phyloP scores from a whole-genome alignment of 30 jellyfish, hydroid and myxozoan species.

The Aurelia aurita complex sp. Pacific region DNA sequence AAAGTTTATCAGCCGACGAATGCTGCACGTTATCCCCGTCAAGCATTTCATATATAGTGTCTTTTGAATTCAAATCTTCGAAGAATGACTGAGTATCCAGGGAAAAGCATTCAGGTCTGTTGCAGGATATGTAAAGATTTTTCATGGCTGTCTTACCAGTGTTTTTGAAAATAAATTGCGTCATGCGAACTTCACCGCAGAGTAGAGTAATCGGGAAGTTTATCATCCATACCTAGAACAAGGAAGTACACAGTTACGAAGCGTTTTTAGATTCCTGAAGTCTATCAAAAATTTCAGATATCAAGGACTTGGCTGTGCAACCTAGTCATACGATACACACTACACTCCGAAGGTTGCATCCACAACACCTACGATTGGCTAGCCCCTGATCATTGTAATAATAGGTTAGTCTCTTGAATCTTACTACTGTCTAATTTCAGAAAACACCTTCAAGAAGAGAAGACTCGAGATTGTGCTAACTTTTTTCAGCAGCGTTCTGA shows the following conservation, averaged over 20 bases:
- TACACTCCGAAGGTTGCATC: no score
- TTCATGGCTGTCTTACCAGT: constrained; percentile 66
- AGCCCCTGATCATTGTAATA: no score
- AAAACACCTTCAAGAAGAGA: no score
- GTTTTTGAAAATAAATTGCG: constrained; percentile 70
- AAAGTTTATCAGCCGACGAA: constrained; percentile 31
- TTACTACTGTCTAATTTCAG: no score
- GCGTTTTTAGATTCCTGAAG: no score
- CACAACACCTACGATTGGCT: no score
- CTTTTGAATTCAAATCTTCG: constrained; percentile 40
- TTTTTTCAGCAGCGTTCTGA: no score
- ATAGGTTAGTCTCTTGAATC: no score
- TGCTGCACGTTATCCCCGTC: constrained; percentile 44
- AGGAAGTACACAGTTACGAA: background rate
- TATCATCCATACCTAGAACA: constrained; percentile 74
- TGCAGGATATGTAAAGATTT: constrained; percentile 77
- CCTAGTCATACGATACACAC: no score
- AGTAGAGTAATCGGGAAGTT: constrained; percentile 86
- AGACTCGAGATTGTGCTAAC: no score
- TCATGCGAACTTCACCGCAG: constrained; percentile 87
- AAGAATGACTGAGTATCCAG: constrained; percentile 38
- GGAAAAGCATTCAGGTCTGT: constrained; percentile 61
- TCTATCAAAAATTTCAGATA: no score
- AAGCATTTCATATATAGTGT: constrained; percentile 30
- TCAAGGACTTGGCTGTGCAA: no score